Percentiles rank a stretch among this genome's conserved stretches.
Conservation (phyloP, 2,888 invertebrate genomes). For the Amitus sp. region DNA sequence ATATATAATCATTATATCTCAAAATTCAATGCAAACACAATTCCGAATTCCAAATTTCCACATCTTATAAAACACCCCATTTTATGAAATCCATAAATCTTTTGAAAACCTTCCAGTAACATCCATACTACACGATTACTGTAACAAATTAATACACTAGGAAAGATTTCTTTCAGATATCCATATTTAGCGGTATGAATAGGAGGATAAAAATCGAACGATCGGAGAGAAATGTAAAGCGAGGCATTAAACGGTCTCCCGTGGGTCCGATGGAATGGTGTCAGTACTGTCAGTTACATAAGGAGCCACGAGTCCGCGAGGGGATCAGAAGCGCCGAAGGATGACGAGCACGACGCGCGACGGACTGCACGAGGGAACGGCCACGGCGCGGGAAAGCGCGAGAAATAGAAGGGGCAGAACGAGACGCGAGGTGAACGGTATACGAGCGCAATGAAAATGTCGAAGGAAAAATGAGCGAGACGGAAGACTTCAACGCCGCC, state of each 20-base stretch:
- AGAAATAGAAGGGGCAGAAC: conserved; percentile 21
- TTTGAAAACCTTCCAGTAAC: no score
- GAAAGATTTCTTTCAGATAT: no score
- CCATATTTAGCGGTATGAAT: no score
- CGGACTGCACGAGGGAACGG: conserved; percentile 38
- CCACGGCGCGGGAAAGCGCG: conserved; percentile 21
- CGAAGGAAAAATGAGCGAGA: conserved; percentile 37
- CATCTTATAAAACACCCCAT: no score
- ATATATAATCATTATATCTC: no score
- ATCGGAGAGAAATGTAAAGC: conserved; percentile 11
- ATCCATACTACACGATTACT: no score
- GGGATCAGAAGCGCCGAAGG: conserved; percentile 49
- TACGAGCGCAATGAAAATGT: conserved; percentile 25
- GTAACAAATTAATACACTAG: no score
- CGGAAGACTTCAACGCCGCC: no score
- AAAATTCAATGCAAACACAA: no score
- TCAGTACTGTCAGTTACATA: conserved; percentile 64
- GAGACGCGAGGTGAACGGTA: conserved; percentile 40
- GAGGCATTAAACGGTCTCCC: conserved; percentile 56
- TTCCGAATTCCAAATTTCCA: no score
- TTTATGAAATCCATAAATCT: no score
- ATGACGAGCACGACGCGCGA: conserved; percentile 39
- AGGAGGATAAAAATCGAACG: no score
- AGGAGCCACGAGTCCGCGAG: conserved; percentile 54
- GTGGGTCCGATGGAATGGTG: conserved; percentile 59